Percentiles rank a stretch among this genome's conserved stretches.
phyloP scores from a whole-genome alignment of 92 coral and sea anemone species.

The Porites rus region DNA sequence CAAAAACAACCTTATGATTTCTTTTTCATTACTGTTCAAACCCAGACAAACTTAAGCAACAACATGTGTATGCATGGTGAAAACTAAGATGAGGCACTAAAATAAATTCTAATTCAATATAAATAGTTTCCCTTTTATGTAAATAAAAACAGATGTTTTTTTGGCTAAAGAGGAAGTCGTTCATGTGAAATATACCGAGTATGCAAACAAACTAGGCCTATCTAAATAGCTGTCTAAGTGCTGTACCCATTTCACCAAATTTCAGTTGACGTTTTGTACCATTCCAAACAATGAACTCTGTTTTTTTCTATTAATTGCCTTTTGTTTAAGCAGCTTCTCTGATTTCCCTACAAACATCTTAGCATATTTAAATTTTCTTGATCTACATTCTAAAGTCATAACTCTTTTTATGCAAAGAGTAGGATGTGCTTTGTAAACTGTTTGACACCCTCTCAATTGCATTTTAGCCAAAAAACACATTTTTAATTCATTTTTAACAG shows the following conservation, averaged over 20 bases:
- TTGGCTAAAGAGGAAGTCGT: neutral
- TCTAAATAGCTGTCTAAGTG: neutral
- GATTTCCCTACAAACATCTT: constrained; percentile 25
- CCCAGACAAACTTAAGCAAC: too few species aligned
- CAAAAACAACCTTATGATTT: too few species aligned
- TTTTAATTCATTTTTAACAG: neutral
- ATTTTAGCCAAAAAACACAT: neutral
- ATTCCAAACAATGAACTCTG: neutral
- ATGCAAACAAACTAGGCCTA: neutral
- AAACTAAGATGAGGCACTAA: too few species aligned
- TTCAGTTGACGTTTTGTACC: neutral
- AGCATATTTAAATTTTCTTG: constrained; percentile 4
- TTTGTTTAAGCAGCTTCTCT: neutral
- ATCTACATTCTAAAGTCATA: neutral
- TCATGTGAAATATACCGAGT: neutral
- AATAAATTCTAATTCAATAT: too few species aligned
- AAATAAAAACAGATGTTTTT: neutral
- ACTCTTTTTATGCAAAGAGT: constrained; percentile 7
- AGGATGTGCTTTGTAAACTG: neutral
- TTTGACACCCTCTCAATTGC: neutral
- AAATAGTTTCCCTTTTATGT: neutral
- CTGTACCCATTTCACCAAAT: neutral
- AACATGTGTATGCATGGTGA: too few species aligned
- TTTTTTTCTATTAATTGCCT: neutral
- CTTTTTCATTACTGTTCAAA: too few species aligned